Evolutionary conservation across 2,113 vertebrate genomes (phyloP), one percentile per base, ranked within the genome.

Genomic region (Megaptera novaeangliae): DNA sequence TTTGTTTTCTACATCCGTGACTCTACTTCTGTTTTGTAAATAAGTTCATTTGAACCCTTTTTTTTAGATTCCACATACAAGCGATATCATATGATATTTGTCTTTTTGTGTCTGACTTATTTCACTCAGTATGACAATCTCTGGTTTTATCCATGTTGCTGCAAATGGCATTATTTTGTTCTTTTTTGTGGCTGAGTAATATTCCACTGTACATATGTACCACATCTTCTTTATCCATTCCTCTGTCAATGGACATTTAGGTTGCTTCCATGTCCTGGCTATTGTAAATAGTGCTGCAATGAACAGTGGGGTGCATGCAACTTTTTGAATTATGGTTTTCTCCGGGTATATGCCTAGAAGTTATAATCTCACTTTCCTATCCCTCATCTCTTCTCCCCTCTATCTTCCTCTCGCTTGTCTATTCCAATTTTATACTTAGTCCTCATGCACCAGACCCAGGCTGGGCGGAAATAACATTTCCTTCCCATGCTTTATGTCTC

Each of bases 401-500:
- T 25, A 41, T 39, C 46, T 81, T 84, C 36, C 44, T 68, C 34
- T 95, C 18, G 34, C 83, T 31, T 29, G 25, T 55, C n/a, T 55
- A 27, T 25, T 94, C 39, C 64, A 55, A 29, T 39, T 31, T 18
- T 27, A 29, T 14, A 5, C 17, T 46, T 64, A 15, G 12, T 52
- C 64, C n/a, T 92, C 71, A 74, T 29, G 27, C 23, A 59, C 8
- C 55, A 29, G 49, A 41, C 29, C 39, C 13, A 63, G 29, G 36
- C 8, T 52, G 34, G 59, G 66, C 78, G 8, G 6, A 66, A 78
- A 88, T 85, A 77, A 90, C 59, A 49, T 66, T 97, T 34, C 34
- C 27, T 91, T 85, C 83, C 64, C 41, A 68, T 97, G 89, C 36
- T 97, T 97, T 97, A 96, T 97, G 96, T 83, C 78, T 97, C 95